Conservation (phyloP, 2,888 invertebrate species). For the Netelia inedita region DNA sequence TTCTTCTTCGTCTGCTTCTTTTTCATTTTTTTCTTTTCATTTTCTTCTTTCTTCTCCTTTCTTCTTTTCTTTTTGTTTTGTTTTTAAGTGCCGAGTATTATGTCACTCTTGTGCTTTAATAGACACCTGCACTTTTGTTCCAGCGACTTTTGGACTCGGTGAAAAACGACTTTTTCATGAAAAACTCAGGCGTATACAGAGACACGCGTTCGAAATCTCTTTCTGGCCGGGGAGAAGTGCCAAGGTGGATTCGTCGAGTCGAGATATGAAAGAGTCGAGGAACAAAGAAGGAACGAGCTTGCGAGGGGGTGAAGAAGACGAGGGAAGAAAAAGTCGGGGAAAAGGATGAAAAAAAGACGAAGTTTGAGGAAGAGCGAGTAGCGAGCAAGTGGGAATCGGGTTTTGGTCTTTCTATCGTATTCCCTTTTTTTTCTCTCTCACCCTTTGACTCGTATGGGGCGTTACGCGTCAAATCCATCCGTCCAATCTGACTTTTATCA, state of each 20-base stretch:
- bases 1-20: neutral
- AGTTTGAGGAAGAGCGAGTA: constrained; percentile 10
- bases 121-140: constrained; percentile 77
- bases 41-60: constrained; percentile 2
- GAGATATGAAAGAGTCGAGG: constrained; percentile 33
- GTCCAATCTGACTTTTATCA: neutral
- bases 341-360: constrained; percentile 4
- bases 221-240: constrained; percentile 6
- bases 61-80: constrained; percentile 55
- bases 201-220: constrained; percentile 20
- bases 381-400: constrained; percentile 40
- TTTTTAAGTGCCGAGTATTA: constrained; percentile 80
- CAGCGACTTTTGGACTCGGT: constrained; percentile 47
- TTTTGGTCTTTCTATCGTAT: constrained; percentile 43
- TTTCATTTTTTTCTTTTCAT: too few species aligned
- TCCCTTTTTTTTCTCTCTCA: neutral
- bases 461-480: neutral
- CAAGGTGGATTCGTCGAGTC: constrained; percentile 27
- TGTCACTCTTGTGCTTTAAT: constrained; percentile 81
- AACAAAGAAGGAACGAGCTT: constrained; percentile 31
- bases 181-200: constrained; percentile 12
- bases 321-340: constrained; percentile 40
- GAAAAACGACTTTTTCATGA: constrained; percentile 49
- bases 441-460: neutral
- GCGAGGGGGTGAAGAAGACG: neutral